Conservation (phyloP, 2,888 invertebrate genomes). For the Pristionchus arcanus region DNA sequence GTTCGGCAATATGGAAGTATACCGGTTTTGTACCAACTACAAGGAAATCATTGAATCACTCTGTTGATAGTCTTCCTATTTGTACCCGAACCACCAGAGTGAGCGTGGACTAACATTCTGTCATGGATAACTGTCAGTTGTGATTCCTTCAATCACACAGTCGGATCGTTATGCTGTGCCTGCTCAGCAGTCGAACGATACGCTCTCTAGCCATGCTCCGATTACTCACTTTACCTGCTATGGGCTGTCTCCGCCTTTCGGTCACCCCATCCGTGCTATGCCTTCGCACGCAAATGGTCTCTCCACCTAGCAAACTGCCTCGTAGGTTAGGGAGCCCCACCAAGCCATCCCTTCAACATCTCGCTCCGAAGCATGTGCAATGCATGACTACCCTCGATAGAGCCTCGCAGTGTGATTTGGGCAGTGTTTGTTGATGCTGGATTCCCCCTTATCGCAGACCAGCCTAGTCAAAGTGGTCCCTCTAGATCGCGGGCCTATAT, state of each 20-base stretch:
- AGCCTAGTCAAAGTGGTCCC: background rate
- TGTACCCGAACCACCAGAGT: too few species aligned
- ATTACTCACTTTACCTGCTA: background rate
- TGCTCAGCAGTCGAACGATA: background rate
- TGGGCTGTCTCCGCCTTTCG: background rate
- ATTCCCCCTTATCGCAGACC: background rate
- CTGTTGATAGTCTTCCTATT: too few species aligned
- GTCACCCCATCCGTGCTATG: background rate
- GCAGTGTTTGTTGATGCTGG: constrained; percentile 3
- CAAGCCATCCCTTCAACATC: too few species aligned
- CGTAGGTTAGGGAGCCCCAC: too few species aligned
- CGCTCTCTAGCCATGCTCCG: background rate
- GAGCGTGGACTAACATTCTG: too few species aligned
- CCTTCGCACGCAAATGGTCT: too few species aligned
- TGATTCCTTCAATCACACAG: too few species aligned
- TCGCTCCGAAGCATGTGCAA: background rate
- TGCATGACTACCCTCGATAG: background rate
- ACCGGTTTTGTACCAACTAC: too few species aligned
- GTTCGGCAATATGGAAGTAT: too few species aligned
- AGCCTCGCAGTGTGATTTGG: background rate
- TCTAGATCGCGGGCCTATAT: background rate
- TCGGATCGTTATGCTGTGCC: background rate
- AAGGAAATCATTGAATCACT: too few species aligned
- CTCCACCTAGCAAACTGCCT: too few species aligned
- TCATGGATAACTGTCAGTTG: too few species aligned